These are phyloP conservation scores for Uloborus plumipes DNA, from an alignment of 2,888 invertebrate genomes.

Conservation along the genomic window DNA sequence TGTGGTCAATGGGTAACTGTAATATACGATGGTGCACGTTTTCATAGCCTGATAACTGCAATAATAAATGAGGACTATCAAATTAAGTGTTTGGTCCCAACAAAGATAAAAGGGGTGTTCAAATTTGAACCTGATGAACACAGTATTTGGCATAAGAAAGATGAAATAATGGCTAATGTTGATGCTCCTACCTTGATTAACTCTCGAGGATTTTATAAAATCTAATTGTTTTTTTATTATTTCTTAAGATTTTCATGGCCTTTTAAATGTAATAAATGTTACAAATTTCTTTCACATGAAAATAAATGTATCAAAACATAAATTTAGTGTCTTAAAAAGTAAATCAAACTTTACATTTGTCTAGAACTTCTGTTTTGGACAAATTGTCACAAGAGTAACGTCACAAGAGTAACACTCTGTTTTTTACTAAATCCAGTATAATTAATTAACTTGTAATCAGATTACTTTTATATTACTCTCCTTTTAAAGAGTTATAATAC, in stretches of 20 bases:
- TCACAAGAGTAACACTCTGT: not conserved
- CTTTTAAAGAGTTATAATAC: not conserved
- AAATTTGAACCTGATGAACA: conserved; percentile 1
- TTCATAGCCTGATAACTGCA: not conserved
- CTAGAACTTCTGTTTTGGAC: not conserved
- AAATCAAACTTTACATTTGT: not conserved
- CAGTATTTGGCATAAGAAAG: not conserved
- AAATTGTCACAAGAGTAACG: conserved; percentile 2
- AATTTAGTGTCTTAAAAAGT: not conserved
- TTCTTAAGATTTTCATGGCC: not conserved
- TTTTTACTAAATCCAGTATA: not conserved
- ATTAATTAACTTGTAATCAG: not conserved
- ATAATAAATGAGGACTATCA: not conserved
- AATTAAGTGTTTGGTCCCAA: conserved; percentile 7
- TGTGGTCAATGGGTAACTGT: not conserved
- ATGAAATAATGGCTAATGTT: not conserved
- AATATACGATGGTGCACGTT: not conserved
- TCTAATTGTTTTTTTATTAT: not conserved
- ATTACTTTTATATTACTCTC: not conserved
- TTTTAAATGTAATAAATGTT: not conserved
- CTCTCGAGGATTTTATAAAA: conserved; percentile 4
- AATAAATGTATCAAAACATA: not conserved
- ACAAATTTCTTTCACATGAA: not conserved
- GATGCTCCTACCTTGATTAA: conserved; percentile 3
- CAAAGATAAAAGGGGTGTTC: conserved; percentile 1